Evolutionary conservation across 2,113 vertebrate genomes (phyloP).

Genomic region (Zapornia atra): DNA sequence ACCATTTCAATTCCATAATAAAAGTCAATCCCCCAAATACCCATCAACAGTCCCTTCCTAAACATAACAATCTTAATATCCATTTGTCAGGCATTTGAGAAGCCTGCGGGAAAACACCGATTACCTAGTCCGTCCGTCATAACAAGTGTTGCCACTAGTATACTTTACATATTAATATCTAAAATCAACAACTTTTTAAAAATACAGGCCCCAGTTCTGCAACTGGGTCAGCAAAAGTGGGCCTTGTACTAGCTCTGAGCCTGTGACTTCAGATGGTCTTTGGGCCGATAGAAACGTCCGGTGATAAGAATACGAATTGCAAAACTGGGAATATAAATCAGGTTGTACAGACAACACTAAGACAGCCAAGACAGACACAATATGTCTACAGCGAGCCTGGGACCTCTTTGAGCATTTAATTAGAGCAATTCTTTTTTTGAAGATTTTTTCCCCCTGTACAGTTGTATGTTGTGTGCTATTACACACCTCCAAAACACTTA

Average conservation of each 20-base stretch:
- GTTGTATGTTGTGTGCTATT: neutral
- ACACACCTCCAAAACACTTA: neutral
- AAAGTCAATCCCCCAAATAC: neutral
- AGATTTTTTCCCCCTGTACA: fast-evolving
- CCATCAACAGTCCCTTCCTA: neutral
- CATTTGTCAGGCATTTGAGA: neutral
- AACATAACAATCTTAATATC: neutral
- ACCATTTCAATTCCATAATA: neutral
- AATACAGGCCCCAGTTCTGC: constrained; percentile 8
- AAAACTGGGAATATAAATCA: neutral
- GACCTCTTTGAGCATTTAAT: neutral
- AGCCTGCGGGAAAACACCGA: neutral
- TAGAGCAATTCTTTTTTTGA: neutral
- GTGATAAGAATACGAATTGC: neutral
- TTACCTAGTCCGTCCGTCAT: neutral
- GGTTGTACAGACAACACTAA: neutral
- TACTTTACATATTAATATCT: neutral
- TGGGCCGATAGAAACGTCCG: neutral
- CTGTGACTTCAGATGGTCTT: neutral
- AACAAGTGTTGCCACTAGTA: neutral
- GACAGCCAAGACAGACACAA: neutral
- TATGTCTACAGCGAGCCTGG: neutral
- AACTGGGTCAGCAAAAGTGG: constrained; percentile 41
- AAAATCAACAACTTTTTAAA: constrained; percentile 12
- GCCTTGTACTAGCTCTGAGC: neutral